Evolutionary conservation across 1,140 invertebrate species (phyloP).

Genomic region (Macrobrachium nipponense): DNA sequence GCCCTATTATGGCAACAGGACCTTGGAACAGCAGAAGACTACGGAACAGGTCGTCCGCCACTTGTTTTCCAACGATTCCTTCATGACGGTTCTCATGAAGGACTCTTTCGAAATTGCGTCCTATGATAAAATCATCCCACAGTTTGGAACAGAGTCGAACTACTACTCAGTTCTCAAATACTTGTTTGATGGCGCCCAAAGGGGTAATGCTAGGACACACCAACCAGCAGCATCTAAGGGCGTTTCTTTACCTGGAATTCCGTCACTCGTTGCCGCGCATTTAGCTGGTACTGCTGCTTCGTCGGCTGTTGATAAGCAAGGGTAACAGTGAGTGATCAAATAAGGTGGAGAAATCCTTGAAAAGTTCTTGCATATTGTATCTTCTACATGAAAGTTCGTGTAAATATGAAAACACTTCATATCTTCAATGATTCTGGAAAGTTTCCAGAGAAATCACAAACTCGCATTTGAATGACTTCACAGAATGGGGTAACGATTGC

Average conservation of each 20-base stretch:
- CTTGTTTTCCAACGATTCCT: slow-evolving; percentile 58
- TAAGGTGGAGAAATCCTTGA: too few relatives aligned
- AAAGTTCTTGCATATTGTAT: too few relatives aligned
- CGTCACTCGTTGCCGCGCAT: slow-evolving; percentile 4
- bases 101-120: slow-evolving; percentile 57
- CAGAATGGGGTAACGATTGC: too few relatives aligned
- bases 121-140: slow-evolving; percentile 63
- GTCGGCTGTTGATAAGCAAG: not conserved
- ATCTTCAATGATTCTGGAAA: too few relatives aligned
- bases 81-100: slow-evolving; percentile 43
- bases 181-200: slow-evolving; percentile 20
- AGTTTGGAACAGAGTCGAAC: slow-evolving; percentile 56
- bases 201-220: not conserved
- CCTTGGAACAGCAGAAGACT: slow-evolving; percentile 52
- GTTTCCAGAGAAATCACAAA: too few relatives aligned
- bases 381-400: too few relatives aligned
- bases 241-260: slow-evolving; percentile 9
- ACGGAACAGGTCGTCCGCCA: slow-evolving; percentile 46
- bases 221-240: not conserved
- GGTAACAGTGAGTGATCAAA: not conserved
- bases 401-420: too few relatives aligned
- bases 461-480: too few relatives aligned
- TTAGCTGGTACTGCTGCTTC: not conserved
- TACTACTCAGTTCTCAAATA: slow-evolving; percentile 57
- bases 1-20: slow-evolving; percentile 63